Base-by-base conservation (phyloP, 2,797 vertebrate genomes). In the Pseudomugil gertrudae region DNA sequence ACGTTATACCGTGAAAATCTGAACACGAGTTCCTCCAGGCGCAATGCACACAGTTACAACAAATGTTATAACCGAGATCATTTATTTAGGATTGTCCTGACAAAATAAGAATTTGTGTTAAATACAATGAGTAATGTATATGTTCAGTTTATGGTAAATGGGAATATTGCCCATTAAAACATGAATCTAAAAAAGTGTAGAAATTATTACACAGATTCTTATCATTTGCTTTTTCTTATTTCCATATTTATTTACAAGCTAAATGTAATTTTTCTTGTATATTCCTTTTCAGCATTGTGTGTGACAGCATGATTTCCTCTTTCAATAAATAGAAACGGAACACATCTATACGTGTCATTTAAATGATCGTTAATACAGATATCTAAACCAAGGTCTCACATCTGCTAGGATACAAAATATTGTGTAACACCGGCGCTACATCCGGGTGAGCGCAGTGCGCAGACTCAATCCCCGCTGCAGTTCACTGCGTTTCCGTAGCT, bases 401-500 rank as follows among this genome's bases (percentile, higher is more conserved):
- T 60, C 0, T 11, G 26, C 55, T 29, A 11, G 84, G 74, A 78
- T 38, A 67, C 76, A 33, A 30, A 70, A 74, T 59, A 0, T 24
- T 6, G 52, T 2, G 43, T 78, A 70, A 74, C 87, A 45, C 79
- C 57, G 14, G 48, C 19, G 13, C 32, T 62, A 21, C 87, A 94
- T 94, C 93, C 93, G 92, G 92, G 91, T 89, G 77, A 66, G 69
- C 45, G 57, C 58, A 79, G 58, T 10, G 91, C 92, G 92, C 93
- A 93, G 66, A 78, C 92, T 80, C 92, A 88, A 19, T 86, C 63
- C 57, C 60, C 81, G 88, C 90, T 81, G 89, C 88, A 89, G 89
- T 60, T 89, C 57, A 62, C 89, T 88, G 90, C 88, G 92, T 92
- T 94, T 95, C 93, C 93, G 92, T 92, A 93, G 89, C 87, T 81